Evolutionary conservation across 2,888 invertebrate species (phyloP), one percentile per base, ranked within the genome.

Genomic region (Galerucella calmariensis): DNA sequence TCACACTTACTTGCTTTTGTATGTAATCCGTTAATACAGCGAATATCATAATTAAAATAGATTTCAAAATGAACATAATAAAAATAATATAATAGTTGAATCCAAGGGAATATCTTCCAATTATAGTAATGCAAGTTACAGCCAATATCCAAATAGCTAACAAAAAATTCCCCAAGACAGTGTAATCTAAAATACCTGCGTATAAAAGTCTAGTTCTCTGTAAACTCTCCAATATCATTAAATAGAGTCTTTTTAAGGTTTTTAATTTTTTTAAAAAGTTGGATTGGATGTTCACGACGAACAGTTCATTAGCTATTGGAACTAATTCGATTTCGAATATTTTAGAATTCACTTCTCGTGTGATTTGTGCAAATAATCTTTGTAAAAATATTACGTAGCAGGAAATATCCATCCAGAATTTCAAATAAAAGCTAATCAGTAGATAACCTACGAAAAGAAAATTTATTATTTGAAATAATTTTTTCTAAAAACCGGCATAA

Each of bases 241-340:
- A 58, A 72, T 79, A 79, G 1, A 77, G 68, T 46, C 75, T 74
- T 41, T 74, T 68, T 11, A 76, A 67, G 2, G 71, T 70, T 48
- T 67, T 68, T 53, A 79, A n/a, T 66, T 74, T 75, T 10, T 56
- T 72, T n/a, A 68, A 11, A 35, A 79, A 79, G n/a, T 48, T 20
- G 2, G 71, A 14, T 51, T 75, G 59, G 20, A 44, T 16, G 12
- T 61, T 24, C 5, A 27, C 11, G 46, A 9, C 9, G n/a, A 3
- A 27, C 10, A 67, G 9, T 46, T 46, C 3, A 11, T 53, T 44
- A 44, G n/a, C 35, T 66, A n/a, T 44, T 24, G 14, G 16, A 35
- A 20, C 0, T 16, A 16, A 24, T 46, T 59, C 48, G 14, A 24
- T 0, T 56, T 67, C 35, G 41, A n/a, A 10, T 5, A 70, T 46